These are phyloP conservation scores for Pteria penguin DNA, from an alignment of 2,888 invertebrate species.

Conservation along the genomic window DNA sequence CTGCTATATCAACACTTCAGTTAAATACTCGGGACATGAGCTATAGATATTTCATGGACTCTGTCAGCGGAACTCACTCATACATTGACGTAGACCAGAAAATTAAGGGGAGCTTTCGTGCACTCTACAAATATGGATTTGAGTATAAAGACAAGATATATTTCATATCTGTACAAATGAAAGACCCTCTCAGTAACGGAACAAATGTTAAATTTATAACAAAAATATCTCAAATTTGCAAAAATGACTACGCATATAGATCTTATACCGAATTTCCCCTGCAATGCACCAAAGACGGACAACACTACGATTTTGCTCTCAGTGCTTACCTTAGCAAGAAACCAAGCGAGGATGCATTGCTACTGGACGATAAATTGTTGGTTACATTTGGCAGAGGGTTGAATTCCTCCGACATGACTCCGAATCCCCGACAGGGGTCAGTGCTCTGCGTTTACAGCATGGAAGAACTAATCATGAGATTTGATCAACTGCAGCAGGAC, in stretches of 20 bases:
- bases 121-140: conserved; percentile 42
- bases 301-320: conserved; percentile 33
- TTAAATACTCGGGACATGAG: background rate
- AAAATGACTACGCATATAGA: conserved; percentile 28
- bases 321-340: conserved; percentile 23
- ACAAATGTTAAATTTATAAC: conserved; percentile 24
- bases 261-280: conserved; percentile 42
- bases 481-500: conserved; percentile 21
- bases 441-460: conserved; percentile 38
- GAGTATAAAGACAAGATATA: conserved; percentile 29
- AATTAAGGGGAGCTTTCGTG: conserved; percentile 18
- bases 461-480: conserved; percentile 17
- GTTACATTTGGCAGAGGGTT: conserved; percentile 36
- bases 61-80: background rate
- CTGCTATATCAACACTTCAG: conserved; percentile 30
- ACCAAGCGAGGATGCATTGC: background rate
- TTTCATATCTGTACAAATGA: conserved; percentile 44
- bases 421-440: conserved; percentile 19
- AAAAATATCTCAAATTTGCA: conserved; percentile 41
- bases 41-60: conserved; percentile 24
- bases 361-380: conserved; percentile 9
- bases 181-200: conserved; percentile 17
- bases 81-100: conserved; percentile 22
- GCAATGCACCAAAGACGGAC: conserved; percentile 18
- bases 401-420: background rate